A percentile compares a stretch with the other conserved stretches of the same genome.
These are phyloP conservation scores for Trematomus bernacchii DNA, from an alignment of 2,797 vertebrate genomes.

Conservation along the genomic window DNA sequence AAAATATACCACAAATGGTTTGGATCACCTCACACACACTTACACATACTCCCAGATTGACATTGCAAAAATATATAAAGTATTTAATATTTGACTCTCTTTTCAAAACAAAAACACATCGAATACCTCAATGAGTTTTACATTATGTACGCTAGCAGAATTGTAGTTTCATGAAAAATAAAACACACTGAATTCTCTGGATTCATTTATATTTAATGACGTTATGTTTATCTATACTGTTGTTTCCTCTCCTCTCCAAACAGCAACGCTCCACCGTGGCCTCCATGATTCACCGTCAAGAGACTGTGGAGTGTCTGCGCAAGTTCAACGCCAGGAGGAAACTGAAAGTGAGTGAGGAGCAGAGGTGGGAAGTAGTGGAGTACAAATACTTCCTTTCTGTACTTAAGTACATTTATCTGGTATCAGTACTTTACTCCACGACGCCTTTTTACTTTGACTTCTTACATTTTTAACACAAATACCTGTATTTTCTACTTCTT, in stretches of 20 bases:
- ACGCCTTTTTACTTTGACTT: too few species aligned
- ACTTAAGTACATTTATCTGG: too few species aligned
- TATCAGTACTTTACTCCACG: too few species aligned
- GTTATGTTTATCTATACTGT: neutral
- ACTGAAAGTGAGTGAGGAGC: constrained; percentile 88
- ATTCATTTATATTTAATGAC: neutral
- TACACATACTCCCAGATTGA: constrained; percentile 2
- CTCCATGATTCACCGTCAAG: constrained; percentile 99
- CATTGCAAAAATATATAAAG: neutral
- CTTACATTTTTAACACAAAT: too few species aligned
- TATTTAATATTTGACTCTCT: too few species aligned
- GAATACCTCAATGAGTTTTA: neutral
- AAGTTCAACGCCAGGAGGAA: constrained; percentile 99
- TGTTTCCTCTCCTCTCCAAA: constrained; percentile 38
- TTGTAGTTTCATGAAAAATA: neutral
- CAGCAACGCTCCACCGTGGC: constrained; percentile 99
- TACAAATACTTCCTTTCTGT: too few species aligned
- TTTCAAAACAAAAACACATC: neutral
- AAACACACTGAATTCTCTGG: neutral
- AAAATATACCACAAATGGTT: neutral
- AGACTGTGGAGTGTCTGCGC: constrained; percentile 98
- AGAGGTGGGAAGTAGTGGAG: too few species aligned
- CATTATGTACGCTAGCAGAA: neutral
- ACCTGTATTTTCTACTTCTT: too few species aligned
- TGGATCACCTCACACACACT: neutral